These are phyloP conservation scores for Phalacrocorax pelagicus DNA, from an alignment of 2,113 vertebrate species.

Conservation along the genomic window DNA sequence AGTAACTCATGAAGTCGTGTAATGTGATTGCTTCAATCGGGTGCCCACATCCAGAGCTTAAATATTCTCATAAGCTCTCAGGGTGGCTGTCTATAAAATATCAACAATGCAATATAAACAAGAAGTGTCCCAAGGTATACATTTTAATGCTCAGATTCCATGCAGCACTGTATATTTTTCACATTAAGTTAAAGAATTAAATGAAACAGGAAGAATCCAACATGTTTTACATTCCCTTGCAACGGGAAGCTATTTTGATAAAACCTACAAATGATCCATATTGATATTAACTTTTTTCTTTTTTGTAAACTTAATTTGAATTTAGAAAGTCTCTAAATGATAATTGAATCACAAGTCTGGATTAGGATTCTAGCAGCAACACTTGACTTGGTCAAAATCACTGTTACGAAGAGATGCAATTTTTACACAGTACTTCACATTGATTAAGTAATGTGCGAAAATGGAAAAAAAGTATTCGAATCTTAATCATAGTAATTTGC, in stretches of 20 bases:
- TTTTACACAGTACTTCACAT: slow-evolving; percentile 99
- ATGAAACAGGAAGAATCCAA: slow-evolving; percentile 57
- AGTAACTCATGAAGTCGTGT: background rate
- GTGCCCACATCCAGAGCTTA: slow-evolving; percentile 20
- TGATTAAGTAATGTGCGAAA: slow-evolving; percentile 99
- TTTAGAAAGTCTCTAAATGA: slow-evolving; percentile 83
- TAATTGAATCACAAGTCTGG: slow-evolving; percentile 99
- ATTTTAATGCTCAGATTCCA: slow-evolving; percentile 69
- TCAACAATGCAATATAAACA: slow-evolving; percentile 49
- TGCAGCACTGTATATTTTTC: slow-evolving; percentile 52
- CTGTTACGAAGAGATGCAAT: slow-evolving; percentile 95
- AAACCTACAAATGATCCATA: slow-evolving; percentile 62
- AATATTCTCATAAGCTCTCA: slow-evolving; percentile 40
- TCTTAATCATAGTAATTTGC: slow-evolving; percentile 99
- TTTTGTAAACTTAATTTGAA: slow-evolving; percentile 77
- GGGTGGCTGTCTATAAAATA: slow-evolving; percentile 51
- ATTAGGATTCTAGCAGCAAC: slow-evolving; percentile 98
- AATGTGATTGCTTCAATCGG: background rate
- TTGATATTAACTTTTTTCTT: slow-evolving; percentile 52
- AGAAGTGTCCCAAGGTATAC: slow-evolving; percentile 45
- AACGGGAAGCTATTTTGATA: slow-evolving; percentile 58
- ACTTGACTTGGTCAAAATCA: slow-evolving; percentile 99
- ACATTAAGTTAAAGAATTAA: slow-evolving; percentile 37
- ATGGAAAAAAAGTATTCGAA: slow-evolving; percentile 92
- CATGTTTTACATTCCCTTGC: slow-evolving; percentile 34